Evolutionary conservation across 2,113 vertebrate species (phyloP).

Genomic region (Sinosuthora webbiana): DNA sequence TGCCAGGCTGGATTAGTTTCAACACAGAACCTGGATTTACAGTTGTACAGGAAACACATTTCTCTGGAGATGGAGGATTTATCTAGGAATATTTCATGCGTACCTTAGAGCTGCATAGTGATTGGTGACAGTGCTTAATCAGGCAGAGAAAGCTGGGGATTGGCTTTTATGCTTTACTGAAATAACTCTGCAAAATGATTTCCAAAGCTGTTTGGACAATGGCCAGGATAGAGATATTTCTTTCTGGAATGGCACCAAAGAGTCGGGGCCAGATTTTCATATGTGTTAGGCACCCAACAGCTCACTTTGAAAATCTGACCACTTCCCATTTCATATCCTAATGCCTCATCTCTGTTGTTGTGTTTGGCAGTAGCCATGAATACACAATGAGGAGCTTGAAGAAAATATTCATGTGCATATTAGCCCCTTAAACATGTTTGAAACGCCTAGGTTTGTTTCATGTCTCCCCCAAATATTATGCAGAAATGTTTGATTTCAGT

Average conservation of each 20-base stretch:
- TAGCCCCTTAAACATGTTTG: not conserved
- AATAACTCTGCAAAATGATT: constrained; percentile 27
- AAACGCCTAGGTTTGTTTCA: not conserved
- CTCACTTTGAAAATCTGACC: constrained; percentile 41
- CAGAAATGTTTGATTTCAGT: not conserved
- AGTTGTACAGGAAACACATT: constrained; percentile 54
- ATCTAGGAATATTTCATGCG: constrained; percentile 32
- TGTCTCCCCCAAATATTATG: not conserved
- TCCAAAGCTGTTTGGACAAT: constrained; percentile 31
- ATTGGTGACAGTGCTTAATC: constrained; percentile 53
- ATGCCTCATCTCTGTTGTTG: not conserved
- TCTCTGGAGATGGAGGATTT: constrained; percentile 59
- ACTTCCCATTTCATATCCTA: constrained; percentile 56
- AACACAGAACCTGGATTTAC: constrained; percentile 58
- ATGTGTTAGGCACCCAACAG: constrained; percentile 28
- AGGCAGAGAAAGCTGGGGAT: constrained; percentile 36
- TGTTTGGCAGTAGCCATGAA: constrained; percentile 42
- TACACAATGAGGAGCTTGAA: not conserved
- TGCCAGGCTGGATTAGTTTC: constrained; percentile 67
- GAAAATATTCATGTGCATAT: not conserved
- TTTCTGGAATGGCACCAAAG: constrained; percentile 18
- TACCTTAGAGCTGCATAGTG: constrained; percentile 9
- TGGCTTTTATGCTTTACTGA: constrained; percentile 25
- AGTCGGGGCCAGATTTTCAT: constrained; percentile 30
- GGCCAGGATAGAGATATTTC: constrained; percentile 48